phyloP scores from a whole-genome alignment of 64 coral and sea anemone species.

The Astreopora myriophthalma region DNA sequence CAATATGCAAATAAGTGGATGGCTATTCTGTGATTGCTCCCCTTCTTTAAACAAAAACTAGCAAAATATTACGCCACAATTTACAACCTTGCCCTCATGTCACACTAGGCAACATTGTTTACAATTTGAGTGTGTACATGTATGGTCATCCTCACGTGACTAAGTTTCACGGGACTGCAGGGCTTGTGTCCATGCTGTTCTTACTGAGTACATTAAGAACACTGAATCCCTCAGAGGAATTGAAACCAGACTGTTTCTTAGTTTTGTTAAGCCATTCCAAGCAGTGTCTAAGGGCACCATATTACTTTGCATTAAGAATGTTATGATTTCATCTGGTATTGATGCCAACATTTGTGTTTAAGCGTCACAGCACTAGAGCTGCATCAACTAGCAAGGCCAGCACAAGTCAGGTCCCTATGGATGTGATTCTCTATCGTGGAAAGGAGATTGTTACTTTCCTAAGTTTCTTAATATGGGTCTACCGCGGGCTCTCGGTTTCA shows the following conservation, averaged over 20 bases:
- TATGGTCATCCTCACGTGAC: too few species aligned
- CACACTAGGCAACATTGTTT: too few species aligned
- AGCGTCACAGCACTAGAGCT: not conserved
- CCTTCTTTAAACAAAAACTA: too few species aligned
- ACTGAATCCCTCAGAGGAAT: not conserved
- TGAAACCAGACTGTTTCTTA: not conserved
- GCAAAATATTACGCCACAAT: too few species aligned
- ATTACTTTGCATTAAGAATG: conserved; percentile 36
- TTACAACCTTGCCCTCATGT: too few species aligned
- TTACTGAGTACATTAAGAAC: conserved; percentile 2
- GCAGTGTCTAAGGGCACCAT: conserved; percentile 31
- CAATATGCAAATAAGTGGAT: too few species aligned
- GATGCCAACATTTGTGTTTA: conserved; percentile 1
- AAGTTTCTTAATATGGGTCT: not conserved
- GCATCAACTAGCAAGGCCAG: conserved; percentile 10
- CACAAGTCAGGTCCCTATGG: not conserved
- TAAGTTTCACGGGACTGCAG: not conserved
- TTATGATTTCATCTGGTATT: not conserved
- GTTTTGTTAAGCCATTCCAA: conserved; percentile 23
- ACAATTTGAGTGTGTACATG: too few species aligned
- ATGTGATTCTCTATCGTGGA: not conserved
- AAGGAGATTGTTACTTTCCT: not conserved
- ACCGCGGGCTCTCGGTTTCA: too few species aligned
- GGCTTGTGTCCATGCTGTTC: conserved; percentile 21
- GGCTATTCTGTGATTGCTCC: too few species aligned